phyloP scores from a whole-genome alignment of 1,140 invertebrate genomes.

The Bombus superbus region DNA sequence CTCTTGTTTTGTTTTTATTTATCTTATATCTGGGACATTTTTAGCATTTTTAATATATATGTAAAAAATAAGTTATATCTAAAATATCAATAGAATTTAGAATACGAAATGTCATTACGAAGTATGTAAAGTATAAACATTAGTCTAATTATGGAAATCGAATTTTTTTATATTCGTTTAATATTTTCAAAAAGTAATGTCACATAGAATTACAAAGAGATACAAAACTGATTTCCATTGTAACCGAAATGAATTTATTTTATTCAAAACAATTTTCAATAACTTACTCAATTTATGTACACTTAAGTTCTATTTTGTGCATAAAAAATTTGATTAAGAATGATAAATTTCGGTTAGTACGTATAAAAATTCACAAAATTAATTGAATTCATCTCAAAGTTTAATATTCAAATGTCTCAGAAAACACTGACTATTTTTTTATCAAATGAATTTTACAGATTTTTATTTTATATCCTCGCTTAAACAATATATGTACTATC shows the following conservation, averaged over 20 bases:
- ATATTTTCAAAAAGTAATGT: background rate
- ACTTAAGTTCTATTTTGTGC: constrained; percentile 74
- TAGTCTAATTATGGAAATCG: constrained; percentile 41
- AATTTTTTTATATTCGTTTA: background rate
- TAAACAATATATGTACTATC: constrained; percentile 36
- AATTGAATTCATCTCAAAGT: constrained; percentile 15
- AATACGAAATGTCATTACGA: constrained; percentile 8
- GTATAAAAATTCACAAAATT: constrained; percentile 74
- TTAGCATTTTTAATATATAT: background rate
- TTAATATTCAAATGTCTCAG: background rate
- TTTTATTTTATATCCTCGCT: constrained; percentile 9
- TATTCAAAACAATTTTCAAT: constrained; percentile 34
- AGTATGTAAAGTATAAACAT: constrained; percentile 17
- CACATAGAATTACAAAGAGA: background rate
- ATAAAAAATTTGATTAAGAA: constrained; percentile 73
- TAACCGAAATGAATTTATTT: constrained; percentile 31
- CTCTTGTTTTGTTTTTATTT: background rate
- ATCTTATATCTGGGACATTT: background rate
- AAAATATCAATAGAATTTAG: constrained; percentile 5
- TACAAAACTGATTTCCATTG: constrained; percentile 36
- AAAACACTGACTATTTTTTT: constrained; percentile 8
- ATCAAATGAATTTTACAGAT: constrained; percentile 29
- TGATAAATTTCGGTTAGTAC: constrained; percentile 65
- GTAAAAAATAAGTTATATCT: constrained; percentile 6
- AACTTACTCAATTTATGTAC: constrained; percentile 73